phyloP scores from a whole-genome alignment of 1,140 invertebrate genomes.

The Dreissena polymorpha region DNA sequence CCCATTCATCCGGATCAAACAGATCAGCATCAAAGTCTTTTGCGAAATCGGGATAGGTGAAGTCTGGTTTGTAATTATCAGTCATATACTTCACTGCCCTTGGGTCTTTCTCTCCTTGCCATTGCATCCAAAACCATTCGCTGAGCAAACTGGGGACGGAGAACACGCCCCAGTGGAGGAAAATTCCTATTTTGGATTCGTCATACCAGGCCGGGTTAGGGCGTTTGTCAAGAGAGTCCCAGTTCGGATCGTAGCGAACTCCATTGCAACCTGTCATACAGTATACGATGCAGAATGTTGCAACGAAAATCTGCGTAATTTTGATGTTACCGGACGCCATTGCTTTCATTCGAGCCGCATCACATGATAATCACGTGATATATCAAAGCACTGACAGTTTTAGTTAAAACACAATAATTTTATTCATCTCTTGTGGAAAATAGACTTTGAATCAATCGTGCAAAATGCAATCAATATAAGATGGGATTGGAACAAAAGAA shows the following conservation, averaged over 20 bases:
- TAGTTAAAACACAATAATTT: too few relatives aligned
- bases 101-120: conserved; percentile 58
- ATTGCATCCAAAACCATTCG: conserved; percentile 72
- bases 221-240: conserved; percentile 76
- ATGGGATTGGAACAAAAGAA: too few relatives aligned
- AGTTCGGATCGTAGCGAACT: conserved; percentile 64
- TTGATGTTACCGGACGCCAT: conserved; percentile 16
- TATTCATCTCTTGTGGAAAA: too few relatives aligned
- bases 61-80: conserved; percentile 66
- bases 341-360: not conserved
- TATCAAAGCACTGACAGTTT: not conserved
- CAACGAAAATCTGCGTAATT: not conserved
- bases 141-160: conserved; percentile 72
- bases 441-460: too few relatives aligned
- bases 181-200: conserved; percentile 78
- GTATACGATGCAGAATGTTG: conserved; percentile 12
- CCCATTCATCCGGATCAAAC: conserved; percentile 64
- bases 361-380: conserved; percentile 46
- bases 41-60: conserved; percentile 70
- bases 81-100: conserved; percentile 63
- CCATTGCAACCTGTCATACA: conserved; percentile 10
- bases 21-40: conserved; percentile 64
- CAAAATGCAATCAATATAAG: too few relatives aligned
- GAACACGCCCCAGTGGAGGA: conserved; percentile 79
- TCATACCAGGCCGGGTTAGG: conserved; percentile 78